Base-by-base conservation (phyloP, 2,113 vertebrate genomes). In the Bostrychus sinensis region DNA sequence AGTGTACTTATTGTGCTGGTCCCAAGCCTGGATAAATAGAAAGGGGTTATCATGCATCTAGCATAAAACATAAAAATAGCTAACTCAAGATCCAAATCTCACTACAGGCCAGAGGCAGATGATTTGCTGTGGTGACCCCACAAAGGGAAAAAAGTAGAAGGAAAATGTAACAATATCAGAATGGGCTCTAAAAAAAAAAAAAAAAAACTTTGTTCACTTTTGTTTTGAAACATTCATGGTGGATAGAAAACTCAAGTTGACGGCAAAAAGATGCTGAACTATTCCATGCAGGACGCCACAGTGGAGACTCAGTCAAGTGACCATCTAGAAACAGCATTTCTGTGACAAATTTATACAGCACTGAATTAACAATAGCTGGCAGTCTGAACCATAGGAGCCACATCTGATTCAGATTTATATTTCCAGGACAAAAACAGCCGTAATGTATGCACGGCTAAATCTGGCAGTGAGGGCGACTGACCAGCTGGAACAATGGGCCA, bases 351-450 rank as follows among this genome's bases (percentile, higher is more conserved):
- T 25, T 4, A 32, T 38, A 45, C 43, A 68, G 45, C 5, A 17
- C 7, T 65, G 62, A 38, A 56, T 41, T 53, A 55, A 55, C 30
- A 55, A 55, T 60, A 25, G 12, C 43, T 1, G 23, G 45, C 58
- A 62, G 41, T 36, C 53, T n/a, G 7, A 30, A 13, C 20, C 20
- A 5, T 9, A 0, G 42, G 16, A 60, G 26, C 50, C 61, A 20
- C 41, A 56, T 28, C 57, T 41, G 34, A 67, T 53, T 68, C 62
- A 50, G 64, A 62, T 74, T 80, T 67, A 45, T 62, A 62, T 71
- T 80, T 67, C 61, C 22, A 67, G 55, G 28, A 41, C 32, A 42
- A 57, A 66, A 67, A 17, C 48, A 42, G 30, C 22, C 50, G 34
- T 62, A 61, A 30, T 54, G 16, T 23, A 20, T 66, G 50, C 48